phyloP scores from a whole-genome alignment of 2,888 invertebrate species.

The Hofmannophila pseudospretella region DNA sequence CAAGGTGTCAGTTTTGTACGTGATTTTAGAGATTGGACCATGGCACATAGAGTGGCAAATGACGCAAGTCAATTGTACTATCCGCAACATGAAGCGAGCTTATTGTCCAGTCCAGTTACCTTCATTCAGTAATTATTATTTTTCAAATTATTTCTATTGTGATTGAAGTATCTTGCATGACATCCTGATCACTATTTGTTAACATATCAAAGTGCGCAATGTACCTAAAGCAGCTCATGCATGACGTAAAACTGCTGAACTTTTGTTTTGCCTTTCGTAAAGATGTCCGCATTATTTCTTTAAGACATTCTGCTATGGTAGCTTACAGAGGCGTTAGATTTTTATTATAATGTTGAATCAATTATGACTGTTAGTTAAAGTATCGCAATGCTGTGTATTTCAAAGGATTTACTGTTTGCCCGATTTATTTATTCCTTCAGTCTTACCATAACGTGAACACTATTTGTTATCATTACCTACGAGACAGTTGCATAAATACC shows the following conservation, averaged over 20 bases:
- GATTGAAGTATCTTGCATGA: background rate
- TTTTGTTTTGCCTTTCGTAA: background rate
- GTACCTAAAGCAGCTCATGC: no score
- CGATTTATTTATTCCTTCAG: no score
- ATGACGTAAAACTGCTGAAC: no score
- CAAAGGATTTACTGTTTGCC: no score
- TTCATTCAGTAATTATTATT: background rate
- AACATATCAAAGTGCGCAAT: no score
- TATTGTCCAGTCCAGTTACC: background rate
- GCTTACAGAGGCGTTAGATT: background rate
- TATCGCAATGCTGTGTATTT: no score
- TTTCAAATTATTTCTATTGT: background rate
- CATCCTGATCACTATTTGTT: no score
- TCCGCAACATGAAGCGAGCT: constrained; percentile 1
- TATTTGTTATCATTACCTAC: no score
- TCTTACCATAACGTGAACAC: no score
- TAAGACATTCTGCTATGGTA: background rate
- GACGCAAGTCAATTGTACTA: constrained; percentile 10
- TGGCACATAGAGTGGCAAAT: constrained; percentile 7
- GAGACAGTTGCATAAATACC: no score
- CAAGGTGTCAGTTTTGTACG: constrained; percentile 8
- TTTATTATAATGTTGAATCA: no score
- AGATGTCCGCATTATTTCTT: background rate
- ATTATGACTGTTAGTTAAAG: no score
- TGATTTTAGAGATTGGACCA: constrained; percentile 4